Evolutionary conservation across 2,888 invertebrate genomes (phyloP).

Genomic region (Microchrysa polita): DNA sequence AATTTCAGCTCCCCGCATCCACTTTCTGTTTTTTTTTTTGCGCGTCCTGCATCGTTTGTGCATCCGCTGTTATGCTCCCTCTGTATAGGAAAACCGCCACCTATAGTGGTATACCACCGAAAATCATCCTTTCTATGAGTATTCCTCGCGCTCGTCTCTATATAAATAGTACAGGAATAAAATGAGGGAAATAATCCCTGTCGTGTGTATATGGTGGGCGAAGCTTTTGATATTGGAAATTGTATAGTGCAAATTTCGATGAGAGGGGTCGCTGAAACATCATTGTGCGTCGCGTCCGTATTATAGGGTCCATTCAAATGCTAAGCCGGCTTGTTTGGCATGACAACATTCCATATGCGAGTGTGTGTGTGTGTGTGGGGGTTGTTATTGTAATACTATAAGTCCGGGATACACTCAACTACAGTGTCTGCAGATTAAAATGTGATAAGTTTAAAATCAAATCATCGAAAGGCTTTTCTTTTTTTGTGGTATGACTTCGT

Average conservation of each 20-base stretch:
- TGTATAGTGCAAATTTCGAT: constrained; percentile 43
- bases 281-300: no score
- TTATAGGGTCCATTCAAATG: constrained; percentile 40
- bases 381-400: constrained; percentile 17
- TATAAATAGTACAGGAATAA: constrained; percentile 48
- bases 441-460: constrained; percentile 49
- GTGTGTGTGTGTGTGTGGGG: background rate
- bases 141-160: no score
- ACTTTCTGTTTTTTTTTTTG: no score
- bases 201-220: no score
- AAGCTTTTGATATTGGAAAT: constrained; percentile 48
- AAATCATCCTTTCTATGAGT: constrained; percentile 39
- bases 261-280: no score
- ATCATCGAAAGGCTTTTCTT: constrained; percentile 47
- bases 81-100: constrained; percentile 30
- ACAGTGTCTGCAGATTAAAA: constrained; percentile 48
- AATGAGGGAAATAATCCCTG: constrained; percentile 49
- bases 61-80: background rate
- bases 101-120: constrained; percentile 39
- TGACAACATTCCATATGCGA: background rate
- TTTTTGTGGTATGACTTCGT: constrained; percentile 27
- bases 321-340: constrained; percentile 16
- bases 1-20: background rate
- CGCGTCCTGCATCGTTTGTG: background rate
- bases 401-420: constrained; percentile 25